Evolutionary conservation across 1,140 invertebrate species (phyloP), one percentile per base, ranked within the genome.

Genomic region (Augochlora pura): DNA sequence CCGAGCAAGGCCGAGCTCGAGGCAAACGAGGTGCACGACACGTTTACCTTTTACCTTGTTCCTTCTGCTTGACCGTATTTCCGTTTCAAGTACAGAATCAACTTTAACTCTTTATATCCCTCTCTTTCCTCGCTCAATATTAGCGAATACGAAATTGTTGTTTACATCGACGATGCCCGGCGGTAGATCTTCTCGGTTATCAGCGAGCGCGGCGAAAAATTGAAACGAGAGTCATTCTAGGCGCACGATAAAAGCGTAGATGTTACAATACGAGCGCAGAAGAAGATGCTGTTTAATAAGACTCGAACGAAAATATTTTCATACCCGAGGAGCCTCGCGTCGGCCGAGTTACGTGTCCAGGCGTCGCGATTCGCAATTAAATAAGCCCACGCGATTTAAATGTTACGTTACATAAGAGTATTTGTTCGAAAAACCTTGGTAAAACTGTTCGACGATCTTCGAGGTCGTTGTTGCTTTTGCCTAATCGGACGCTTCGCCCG

Each of bases 1-100:
- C 68, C 46, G n/a, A 54, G 60, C 76, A 78, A 78, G 76, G 76
- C 71, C 76, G 60, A 71, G 46, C 60, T 78, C 76, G 68, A 78
- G 76, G 76, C 49, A 52, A 78, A 46, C 76, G 38, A 72, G n/a
- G 76, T 72, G 25, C 60, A 72, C 60, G 63, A 71, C 60, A 42
- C 67, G 42, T n/a, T n/a, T 21, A 9, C 1, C 42, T 8, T 12
- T 21, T 42, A 46, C 38, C 60, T 68, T 72, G 72, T 62, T 54
- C 76, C 76, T 72, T 72, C 42, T 49, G 68, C 71, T 71, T 72
- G 59, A 57, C 46, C 68, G 23, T 78, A 25, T n/a, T 54, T 32
- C 23, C 21, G 18, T 49, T 52, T 72, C 68, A 46, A 72, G 42
- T 72, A 49, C n/a, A 39, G 9, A 46, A 46, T 16, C 12, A n/a